These are phyloP conservation scores for Rhynchophorus ferrugineus DNA, from an alignment of 1,140 invertebrate genomes.

Conservation along the genomic window DNA sequence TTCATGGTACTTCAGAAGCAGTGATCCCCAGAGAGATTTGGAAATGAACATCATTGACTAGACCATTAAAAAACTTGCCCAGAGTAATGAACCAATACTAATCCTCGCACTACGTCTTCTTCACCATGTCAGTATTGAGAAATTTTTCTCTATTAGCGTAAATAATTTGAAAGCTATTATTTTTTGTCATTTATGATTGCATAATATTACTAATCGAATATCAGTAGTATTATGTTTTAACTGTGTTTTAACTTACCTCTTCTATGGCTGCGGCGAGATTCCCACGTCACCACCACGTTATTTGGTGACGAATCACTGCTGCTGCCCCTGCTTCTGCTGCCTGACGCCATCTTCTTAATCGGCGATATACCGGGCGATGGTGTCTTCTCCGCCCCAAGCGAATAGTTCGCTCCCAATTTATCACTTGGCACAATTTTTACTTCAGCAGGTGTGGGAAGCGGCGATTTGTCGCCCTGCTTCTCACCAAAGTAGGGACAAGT, in stretches of 20 bases:
- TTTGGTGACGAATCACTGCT: slow-evolving; percentile 30
- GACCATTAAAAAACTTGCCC: too few relatives aligned
- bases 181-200: too few relatives aligned
- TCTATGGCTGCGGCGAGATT: slow-evolving; percentile 44
- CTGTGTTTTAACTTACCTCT: slow-evolving; percentile 32
- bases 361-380: slow-evolving; percentile 22
- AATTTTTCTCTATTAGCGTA: too few relatives aligned
- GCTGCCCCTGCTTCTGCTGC: slow-evolving; percentile 18
- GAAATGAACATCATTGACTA: too few relatives aligned
- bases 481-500: slow-evolving; percentile 72
- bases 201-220: too few relatives aligned
- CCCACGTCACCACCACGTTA: slow-evolving; percentile 54
- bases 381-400: slow-evolving; percentile 34
- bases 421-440: slow-evolving; percentile 49
- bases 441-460: slow-evolving; percentile 42
- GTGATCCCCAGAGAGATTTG: too few relatives aligned
- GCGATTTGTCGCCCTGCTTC: slow-evolving; percentile 43
- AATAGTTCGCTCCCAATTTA: slow-evolving; percentile 22
- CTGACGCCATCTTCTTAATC: slow-evolving; percentile 22
- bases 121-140: too few relatives aligned
- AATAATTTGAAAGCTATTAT: too few relatives aligned
- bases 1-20: too few relatives aligned
- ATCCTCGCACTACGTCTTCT: too few relatives aligned
- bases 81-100: too few relatives aligned
- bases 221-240: too few relatives aligned